Evolutionary conservation across 2,888 invertebrate genomes (phyloP).

Genomic region (Noctuana brunneofusca): DNA sequence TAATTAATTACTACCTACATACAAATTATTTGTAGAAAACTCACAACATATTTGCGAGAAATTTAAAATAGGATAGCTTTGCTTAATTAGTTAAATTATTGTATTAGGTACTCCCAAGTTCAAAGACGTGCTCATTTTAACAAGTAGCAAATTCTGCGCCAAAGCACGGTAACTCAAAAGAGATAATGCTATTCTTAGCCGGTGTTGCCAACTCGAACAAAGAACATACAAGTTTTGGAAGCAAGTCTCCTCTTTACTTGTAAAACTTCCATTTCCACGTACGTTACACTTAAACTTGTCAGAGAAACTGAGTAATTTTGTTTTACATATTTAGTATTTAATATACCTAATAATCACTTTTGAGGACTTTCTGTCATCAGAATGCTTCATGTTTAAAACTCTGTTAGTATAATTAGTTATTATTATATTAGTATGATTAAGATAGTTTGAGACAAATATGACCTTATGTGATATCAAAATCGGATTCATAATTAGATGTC

Average conservation of each 20-base stretch:
- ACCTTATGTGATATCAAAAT: too few species aligned
- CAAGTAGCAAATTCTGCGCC: conserved; percentile 12
- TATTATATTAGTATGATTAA: not conserved
- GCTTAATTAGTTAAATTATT: conserved; percentile 4
- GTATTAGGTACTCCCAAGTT: conserved; percentile 8
- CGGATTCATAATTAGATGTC: too few species aligned
- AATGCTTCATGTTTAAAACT: too few species aligned
- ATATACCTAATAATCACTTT: not conserved
- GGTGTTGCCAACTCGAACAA: conserved; percentile 17
- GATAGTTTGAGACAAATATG: not conserved
- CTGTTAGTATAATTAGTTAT: too few species aligned
- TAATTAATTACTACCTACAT: not conserved
- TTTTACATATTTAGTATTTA: not conserved
- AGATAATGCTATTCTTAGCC: conserved; percentile 10
- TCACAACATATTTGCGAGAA: not conserved
- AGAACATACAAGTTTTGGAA: conserved; percentile 5
- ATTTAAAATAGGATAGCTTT: not conserved
- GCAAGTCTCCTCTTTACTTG: not conserved
- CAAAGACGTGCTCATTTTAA: conserved; percentile 15
- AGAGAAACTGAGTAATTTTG: not conserved
- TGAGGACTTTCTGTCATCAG: not conserved
- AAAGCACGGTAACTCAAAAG: conserved; percentile 6
- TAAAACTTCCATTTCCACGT: not conserved
- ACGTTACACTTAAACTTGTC: not conserved
- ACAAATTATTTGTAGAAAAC: not conserved